These are phyloP conservation scores for Noctuana brunneofusca DNA, from an alignment of 2,888 invertebrate species.

Conservation along the genomic window DNA sequence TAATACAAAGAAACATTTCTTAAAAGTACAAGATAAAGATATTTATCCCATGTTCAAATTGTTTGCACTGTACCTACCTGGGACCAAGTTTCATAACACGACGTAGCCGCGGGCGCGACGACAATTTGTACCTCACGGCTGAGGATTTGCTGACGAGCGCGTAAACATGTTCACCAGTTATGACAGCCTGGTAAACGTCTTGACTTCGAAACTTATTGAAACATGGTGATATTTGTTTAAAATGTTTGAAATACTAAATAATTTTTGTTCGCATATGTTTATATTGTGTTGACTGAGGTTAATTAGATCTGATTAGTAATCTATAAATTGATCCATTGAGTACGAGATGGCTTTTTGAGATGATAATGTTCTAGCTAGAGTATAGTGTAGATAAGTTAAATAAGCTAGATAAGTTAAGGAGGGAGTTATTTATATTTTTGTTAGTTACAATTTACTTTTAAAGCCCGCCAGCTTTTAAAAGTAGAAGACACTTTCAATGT, in stretches of 20 bases:
- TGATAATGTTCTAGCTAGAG: too few relatives aligned
- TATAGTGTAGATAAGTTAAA: too few relatives aligned
- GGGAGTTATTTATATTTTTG: too few relatives aligned
- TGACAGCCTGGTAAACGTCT: conserved; percentile 36
- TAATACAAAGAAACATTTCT: neutral
- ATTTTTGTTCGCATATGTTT: too few relatives aligned
- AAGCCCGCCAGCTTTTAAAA: too few relatives aligned
- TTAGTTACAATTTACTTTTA: too few relatives aligned
- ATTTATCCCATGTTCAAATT: conserved; percentile 25
- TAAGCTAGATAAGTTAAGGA: too few relatives aligned
- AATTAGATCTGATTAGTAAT: too few relatives aligned
- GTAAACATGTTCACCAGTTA: conserved; percentile 66
- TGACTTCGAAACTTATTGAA: conserved; percentile 30
- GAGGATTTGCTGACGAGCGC: conserved; percentile 71
- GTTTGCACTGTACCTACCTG: conserved; percentile 26
- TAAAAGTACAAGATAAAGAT: conserved; percentile 13
- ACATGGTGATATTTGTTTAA: conserved; percentile 13
- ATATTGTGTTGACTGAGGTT: too few relatives aligned
- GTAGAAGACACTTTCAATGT: neutral
- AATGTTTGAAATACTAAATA: neutral
- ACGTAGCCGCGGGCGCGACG: conserved; percentile 65
- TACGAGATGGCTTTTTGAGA: too few relatives aligned
- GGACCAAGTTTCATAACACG: conserved; percentile 61
- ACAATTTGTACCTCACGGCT: conserved; percentile 68
- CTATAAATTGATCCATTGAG: too few relatives aligned